Conservation (phyloP, 2,888 invertebrate genomes). For the Phorcus lineatus region DNA sequence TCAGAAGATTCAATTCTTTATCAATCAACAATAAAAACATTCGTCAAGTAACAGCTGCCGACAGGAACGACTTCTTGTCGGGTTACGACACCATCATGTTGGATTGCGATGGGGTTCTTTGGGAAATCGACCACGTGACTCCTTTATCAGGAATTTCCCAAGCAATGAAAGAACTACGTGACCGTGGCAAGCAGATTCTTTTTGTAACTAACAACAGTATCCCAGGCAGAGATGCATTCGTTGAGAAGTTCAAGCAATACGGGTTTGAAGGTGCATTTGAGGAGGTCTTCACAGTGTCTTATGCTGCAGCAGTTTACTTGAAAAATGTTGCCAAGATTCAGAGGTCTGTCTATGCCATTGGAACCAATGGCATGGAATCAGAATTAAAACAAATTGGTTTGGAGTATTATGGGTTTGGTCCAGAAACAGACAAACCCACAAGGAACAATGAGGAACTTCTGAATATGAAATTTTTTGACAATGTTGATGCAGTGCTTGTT, state of each 20-base stretch:
- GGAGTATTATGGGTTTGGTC: conserved; percentile 82
- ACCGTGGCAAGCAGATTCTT: conserved; percentile 51
- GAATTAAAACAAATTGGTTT: conserved; percentile 90
- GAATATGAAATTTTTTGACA: conserved; percentile 47
- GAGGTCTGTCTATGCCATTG: conserved; percentile 88
- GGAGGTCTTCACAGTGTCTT: conserved; percentile 88
- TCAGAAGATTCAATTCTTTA: not conserved
- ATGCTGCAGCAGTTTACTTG: conserved; percentile 86
- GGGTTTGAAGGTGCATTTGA: conserved; percentile 76
- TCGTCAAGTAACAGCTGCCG: conserved; percentile 4
- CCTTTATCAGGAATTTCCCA: conserved; percentile 52
- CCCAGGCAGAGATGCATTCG: conserved; percentile 48
- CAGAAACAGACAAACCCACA: conserved; percentile 55
- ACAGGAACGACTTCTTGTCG: conserved; percentile 41
- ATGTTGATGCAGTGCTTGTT: conserved; percentile 91
- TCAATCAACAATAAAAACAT: not conserved
- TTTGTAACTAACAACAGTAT: conserved; percentile 68
- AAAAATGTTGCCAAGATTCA: conserved; percentile 82
- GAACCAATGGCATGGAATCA: conserved; percentile 86
- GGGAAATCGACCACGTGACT: conserved; percentile 61
- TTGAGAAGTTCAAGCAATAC: conserved; percentile 51
- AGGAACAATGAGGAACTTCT: conserved; percentile 48
- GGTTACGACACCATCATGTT: conserved; percentile 62
- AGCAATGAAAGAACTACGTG: conserved; percentile 49
- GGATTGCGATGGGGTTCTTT: conserved; percentile 68